Base-by-base conservation (phyloP, 2,797 vertebrate genomes). In the Cygnus olor region DNA sequence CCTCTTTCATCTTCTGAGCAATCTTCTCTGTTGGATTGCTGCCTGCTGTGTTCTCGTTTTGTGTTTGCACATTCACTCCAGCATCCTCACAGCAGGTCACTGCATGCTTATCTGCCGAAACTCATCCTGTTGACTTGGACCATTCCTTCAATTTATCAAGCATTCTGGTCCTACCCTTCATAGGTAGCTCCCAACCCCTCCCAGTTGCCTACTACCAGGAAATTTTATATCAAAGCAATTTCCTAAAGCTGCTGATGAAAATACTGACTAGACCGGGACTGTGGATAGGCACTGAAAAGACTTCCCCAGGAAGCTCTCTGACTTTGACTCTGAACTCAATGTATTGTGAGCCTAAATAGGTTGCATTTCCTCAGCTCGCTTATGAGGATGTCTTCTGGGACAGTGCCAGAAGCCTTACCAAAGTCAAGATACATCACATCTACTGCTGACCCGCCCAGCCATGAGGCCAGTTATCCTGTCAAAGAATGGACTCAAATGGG, bases 381-480 rank as follows among this genome's bases (percentile, higher is more conserved):
- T 79, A 86, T 0, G 0, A 66, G 74, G 81, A 77, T 61, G 19
- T 76, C 91, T 88, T 73, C 78, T 94, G 90, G 80, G 92, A 90
- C 73, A 91, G 60, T 40, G 93, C 93, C 93, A 95, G 94, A 87
- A 94, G 92, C 92, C n/a, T 64, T 58, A 87, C 78, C 78, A 53
- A 90, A 94, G 93, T 87, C 95, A 97, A 85, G 94, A 68, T 27
- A 9, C 64, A 92, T 90, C 92, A 89, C 86, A 92, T 92, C 90
- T 56, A 88, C 53, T 15, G 57, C 78, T 90, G 47, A 56, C 20
- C 38, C 74, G 25, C 47, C 19, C 1, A 68, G 90, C 78, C 28
- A 73, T 0, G 1, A 92, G 80, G 83, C 47, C 2, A 57, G 56
- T 95, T 93, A 68, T 49, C 57, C 88, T 93, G 95, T 94, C 92